Evolutionary conservation across 1,140 invertebrate genomes (phyloP).

Genomic region (Neoseiulus cucumeris): DNA sequence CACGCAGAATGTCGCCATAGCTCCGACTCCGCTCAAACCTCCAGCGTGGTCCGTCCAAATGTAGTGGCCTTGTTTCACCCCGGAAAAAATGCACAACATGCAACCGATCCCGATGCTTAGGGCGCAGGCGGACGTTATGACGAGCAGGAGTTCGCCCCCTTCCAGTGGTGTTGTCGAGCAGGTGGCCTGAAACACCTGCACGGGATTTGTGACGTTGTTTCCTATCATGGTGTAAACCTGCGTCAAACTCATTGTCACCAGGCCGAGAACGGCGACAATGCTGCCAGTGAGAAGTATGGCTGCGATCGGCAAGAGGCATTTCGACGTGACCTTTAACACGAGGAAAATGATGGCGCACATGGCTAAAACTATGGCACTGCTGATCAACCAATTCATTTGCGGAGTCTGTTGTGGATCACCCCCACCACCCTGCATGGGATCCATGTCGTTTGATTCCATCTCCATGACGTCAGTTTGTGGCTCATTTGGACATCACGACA

Average conservation of each 20-base stretch:
- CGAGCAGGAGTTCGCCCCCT: neutral
- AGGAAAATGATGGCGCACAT: neutral
- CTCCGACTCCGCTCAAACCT: neutral
- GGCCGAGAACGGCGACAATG: neutral
- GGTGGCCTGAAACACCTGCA: neutral
- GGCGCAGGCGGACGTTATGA: neutral
- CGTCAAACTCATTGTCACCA: neutral
- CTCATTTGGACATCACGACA: no score
- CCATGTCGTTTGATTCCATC: no score
- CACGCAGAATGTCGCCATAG: neutral
- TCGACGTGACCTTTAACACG: neutral
- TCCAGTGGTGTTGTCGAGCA: neutral
- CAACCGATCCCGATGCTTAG: neutral
- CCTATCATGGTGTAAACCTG: constrained; percentile 1
- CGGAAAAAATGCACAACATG: neutral
- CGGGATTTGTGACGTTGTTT: neutral
- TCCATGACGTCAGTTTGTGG: no score
- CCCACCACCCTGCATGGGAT: no score
- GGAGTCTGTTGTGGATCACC: no score
- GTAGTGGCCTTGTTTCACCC: neutral
- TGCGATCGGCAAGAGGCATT: neutral
- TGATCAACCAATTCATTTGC: neutral
- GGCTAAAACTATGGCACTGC: neutral
- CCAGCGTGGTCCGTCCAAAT: neutral
- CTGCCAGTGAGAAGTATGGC: neutral